A percentile compares a stretch with the other conserved stretches of the same genome.
These are phyloP conservation scores for Eumacrocentrus americanus DNA, from an alignment of 2,888 invertebrate species.

Conservation along the genomic window DNA sequence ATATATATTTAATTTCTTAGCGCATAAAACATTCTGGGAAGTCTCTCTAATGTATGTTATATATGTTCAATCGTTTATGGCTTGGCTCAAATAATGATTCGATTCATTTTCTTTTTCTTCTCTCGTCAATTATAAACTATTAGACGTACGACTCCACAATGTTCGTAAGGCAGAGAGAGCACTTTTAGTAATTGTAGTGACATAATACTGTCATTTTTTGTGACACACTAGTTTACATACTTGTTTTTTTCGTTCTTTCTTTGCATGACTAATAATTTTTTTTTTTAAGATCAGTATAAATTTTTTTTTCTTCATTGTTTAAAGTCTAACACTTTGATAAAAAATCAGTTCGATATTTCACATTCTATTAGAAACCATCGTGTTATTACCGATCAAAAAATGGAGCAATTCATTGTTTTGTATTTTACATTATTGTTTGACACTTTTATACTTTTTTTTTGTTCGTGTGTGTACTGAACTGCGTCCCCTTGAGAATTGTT, in stretches of 20 bases:
- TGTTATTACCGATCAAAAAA: slow-evolving; percentile 28
- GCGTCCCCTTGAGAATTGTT: not conserved
- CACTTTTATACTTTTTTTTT: slow-evolving; percentile 14
- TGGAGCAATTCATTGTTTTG: slow-evolving; percentile 31
- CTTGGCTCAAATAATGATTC: not conserved
- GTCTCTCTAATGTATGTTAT: not conserved
- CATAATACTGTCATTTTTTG: slow-evolving; percentile 8
- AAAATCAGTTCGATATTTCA: slow-evolving; percentile 44
- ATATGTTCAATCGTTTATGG: not conserved
- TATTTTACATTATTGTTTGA: slow-evolving; percentile 33
- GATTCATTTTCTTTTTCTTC: not conserved
- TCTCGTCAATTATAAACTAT: not conserved
- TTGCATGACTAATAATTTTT: not conserved
- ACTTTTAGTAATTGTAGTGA: not conserved
- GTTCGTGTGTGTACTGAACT: not conserved
- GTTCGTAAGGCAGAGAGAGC: not conserved
- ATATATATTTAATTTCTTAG: slow-evolving; percentile 10
- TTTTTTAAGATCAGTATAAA: slow-evolving; percentile 17
- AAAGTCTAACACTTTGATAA: slow-evolving; percentile 18
- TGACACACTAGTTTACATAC: not conserved
- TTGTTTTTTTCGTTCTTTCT: not conserved
- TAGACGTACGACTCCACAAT: not conserved
- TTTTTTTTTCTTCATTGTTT: slow-evolving; percentile 23
- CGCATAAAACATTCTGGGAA: not conserved
- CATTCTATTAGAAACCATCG: slow-evolving; percentile 25